Evolutionary conservation across 2,113 vertebrate genomes (phyloP).

Genomic region (Agapornis roseicollis): DNA sequence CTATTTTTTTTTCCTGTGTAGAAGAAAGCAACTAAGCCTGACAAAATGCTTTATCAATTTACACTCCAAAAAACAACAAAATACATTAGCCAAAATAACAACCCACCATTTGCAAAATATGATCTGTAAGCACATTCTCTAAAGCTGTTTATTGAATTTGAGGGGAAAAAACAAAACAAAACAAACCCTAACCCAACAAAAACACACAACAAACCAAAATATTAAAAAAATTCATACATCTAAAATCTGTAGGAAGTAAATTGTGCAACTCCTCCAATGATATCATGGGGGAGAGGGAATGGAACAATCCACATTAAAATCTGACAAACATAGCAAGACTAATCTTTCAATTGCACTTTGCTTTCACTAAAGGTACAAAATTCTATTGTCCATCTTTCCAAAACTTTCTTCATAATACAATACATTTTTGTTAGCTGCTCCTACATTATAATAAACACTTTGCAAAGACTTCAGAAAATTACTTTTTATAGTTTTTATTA

Average conservation of each 20-base stretch:
- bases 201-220: no score
- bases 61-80: not conserved
- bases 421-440: not conserved
- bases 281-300: accelerated
- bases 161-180: not conserved
- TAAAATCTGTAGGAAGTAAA: not conserved
- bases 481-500: not conserved
- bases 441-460: not conserved
- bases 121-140: not conserved
- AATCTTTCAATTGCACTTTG: not conserved
- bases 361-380: not conserved
- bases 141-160: not conserved
- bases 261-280: not conserved
- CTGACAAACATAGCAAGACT: not conserved
- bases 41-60: not conserved
- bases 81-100: not conserved
- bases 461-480: not conserved
- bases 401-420: not conserved
- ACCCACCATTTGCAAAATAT: not conserved
- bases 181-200: not conserved
- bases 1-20: not conserved
- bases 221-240: not conserved
- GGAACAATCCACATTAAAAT: not conserved
- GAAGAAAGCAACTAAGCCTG: not conserved
- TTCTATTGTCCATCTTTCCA: not conserved